Conservation (phyloP, 2,113 vertebrate genomes). For the Bungarus multicinctus region DNA sequence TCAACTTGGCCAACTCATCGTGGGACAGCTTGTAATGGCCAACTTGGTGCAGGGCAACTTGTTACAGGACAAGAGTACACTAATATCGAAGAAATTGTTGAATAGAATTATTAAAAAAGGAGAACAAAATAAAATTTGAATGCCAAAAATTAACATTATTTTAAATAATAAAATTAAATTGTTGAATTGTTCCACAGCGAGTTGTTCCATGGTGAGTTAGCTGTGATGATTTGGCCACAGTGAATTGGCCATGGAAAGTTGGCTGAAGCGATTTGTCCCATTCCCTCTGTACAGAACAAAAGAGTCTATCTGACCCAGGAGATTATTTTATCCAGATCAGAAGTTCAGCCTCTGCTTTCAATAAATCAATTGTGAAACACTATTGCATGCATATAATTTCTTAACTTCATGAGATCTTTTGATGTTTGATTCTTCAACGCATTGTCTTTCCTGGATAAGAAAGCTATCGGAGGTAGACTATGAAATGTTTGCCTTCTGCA, state of each 20-base stretch:
- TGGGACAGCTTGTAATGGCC: not conserved
- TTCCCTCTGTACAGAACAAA: not conserved
- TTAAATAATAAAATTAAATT: not conserved
- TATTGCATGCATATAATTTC: not conserved
- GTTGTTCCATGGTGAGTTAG: not conserved
- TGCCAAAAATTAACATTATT: not conserved
- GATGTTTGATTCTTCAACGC: not conserved
- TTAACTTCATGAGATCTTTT: not conserved
- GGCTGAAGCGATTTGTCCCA: not conserved
- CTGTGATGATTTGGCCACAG: not conserved
- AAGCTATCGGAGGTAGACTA: not conserved
- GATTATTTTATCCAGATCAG: not conserved
- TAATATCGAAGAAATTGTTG: not conserved
- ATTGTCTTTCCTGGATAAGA: not conserved
- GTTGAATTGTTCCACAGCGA: not conserved
- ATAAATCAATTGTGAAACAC: not conserved
- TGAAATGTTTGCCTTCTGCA: not conserved
- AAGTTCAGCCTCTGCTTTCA: not conserved
- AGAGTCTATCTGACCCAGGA: not conserved
- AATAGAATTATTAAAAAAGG: not conserved
- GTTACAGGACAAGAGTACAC: not conserved
- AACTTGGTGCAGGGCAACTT: not conserved
- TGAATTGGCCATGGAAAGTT: not conserved
- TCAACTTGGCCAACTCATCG: not conserved
- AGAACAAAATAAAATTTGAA: not conserved